Evolutionary conservation across 2,888 invertebrate genomes (phyloP).

Genomic region (Dione juno): DNA sequence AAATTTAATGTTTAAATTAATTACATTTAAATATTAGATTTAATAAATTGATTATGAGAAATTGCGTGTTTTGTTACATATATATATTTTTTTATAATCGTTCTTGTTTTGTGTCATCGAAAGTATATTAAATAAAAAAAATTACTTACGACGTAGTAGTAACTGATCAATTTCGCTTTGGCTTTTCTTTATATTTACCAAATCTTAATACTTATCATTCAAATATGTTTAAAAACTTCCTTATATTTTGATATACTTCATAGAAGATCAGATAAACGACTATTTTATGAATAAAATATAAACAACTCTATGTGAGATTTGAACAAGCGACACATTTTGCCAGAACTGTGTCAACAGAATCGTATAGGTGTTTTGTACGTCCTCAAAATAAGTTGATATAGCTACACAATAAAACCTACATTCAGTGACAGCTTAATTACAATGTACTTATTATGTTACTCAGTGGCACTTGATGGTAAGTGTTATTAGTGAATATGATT

Average conservation of each 20-base stretch:
- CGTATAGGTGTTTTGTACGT: background rate
- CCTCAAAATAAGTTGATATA: background rate
- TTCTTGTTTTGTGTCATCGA: too few species aligned
- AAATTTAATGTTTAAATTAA: too few species aligned
- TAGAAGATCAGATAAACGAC: background rate
- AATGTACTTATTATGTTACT: constrained; percentile 28
- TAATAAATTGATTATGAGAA: too few species aligned
- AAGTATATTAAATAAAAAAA: too few species aligned
- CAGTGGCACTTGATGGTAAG: constrained; percentile 48
- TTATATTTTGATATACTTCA: background rate
- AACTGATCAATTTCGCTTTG: too few species aligned
- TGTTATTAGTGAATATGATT: constrained; percentile 68
- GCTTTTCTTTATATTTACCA: too few species aligned
- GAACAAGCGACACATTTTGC: background rate
- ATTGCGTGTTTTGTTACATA: too few species aligned
- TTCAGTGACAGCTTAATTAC: background rate
- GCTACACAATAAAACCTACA: background rate
- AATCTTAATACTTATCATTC: too few species aligned
- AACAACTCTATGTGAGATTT: background rate
- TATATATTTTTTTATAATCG: too few species aligned
- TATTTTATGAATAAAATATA: background rate
- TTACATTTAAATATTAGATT: too few species aligned
- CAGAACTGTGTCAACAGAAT: background rate
- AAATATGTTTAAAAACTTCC: background rate
- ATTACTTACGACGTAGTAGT: too few species aligned